These are phyloP conservation scores for Urocyon cinereoargenteus DNA, from an alignment of 2,797 vertebrate species.

Conservation along the genomic window DNA sequence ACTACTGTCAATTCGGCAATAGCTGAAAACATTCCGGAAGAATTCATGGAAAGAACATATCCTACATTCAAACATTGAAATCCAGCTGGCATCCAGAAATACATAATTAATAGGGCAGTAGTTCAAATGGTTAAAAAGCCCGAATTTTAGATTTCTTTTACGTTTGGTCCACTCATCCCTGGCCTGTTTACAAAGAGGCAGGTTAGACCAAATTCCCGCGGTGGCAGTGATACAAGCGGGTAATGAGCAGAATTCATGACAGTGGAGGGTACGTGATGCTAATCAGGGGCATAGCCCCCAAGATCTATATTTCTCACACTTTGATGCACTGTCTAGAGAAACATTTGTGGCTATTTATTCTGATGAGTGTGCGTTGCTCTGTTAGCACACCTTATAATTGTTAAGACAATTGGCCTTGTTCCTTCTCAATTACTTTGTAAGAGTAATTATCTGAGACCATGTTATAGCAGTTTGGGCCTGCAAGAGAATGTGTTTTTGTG, in stretches of 20 bases:
- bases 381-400: constrained; percentile 81
- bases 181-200: not conserved
- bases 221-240: not conserved
- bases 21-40: constrained; percentile 26
- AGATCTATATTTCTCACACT: constrained; percentile 70
- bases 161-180: not conserved
- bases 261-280: not conserved
- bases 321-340: constrained; percentile 62
- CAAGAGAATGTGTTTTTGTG: constrained; percentile 73
- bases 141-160: not conserved
- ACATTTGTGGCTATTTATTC: constrained; percentile 74
- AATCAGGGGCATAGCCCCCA: not conserved
- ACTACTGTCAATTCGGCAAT: not conserved
- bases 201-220: not conserved
- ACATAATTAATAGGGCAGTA: not conserved
- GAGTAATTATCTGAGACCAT: constrained; percentile 84
- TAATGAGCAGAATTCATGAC: not conserved
- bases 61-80: constrained; percentile 40
- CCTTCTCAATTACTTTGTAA: constrained; percentile 84
- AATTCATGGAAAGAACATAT: not conserved
- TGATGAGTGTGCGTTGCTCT: constrained; percentile 76
- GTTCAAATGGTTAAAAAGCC: not conserved
- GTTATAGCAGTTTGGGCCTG: constrained; percentile 82
- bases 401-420: constrained; percentile 84
- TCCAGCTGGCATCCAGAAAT: not conserved